phyloP scores from a whole-genome alignment of 1,140 invertebrate species.

The Diorhabda elongata region DNA sequence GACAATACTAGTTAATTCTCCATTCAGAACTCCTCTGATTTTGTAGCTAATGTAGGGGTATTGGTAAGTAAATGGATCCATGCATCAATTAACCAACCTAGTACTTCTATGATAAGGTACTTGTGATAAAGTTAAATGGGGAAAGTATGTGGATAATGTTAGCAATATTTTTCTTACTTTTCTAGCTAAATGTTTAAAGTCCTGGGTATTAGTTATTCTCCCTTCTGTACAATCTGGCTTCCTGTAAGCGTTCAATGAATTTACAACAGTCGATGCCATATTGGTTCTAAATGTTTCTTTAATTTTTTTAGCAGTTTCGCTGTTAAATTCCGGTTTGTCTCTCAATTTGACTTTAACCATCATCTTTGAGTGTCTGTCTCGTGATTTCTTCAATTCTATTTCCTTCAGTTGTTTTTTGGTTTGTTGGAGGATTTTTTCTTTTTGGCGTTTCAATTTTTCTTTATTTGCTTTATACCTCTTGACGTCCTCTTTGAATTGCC shows the following conservation, averaged over 20 bases:
- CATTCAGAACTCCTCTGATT: too few relatives aligned
- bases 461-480: conserved; percentile 73
- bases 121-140: too few relatives aligned
- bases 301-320: conserved; percentile 57
- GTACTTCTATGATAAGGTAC: too few relatives aligned
- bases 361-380: conserved; percentile 38
- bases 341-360: conserved; percentile 36
- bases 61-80: too few relatives aligned
- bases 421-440: conserved; percentile 52
- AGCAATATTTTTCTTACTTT: conserved; percentile 62
- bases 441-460: conserved; percentile 67
- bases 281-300: conserved; percentile 85
- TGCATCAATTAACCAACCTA: too few relatives aligned
- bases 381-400: conserved; percentile 38
- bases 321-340: conserved; percentile 51
- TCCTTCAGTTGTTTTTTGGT: conserved; percentile 39
- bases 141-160: too few relatives aligned
- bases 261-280: conserved; percentile 87
- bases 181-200: conserved; percentile 93
- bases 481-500: conserved; percentile 62
- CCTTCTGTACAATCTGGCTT: conserved; percentile 80
- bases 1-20: too few relatives aligned
- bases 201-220: conserved; percentile 81
- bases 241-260: conserved; percentile 84
- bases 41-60: too few relatives aligned